A percentile compares a stretch with the other conserved stretches of the same genome.
These are phyloP conservation scores for Crocuta crocuta DNA, from an alignment of 2,113 vertebrate genomes.

Conservation along the genomic window DNA sequence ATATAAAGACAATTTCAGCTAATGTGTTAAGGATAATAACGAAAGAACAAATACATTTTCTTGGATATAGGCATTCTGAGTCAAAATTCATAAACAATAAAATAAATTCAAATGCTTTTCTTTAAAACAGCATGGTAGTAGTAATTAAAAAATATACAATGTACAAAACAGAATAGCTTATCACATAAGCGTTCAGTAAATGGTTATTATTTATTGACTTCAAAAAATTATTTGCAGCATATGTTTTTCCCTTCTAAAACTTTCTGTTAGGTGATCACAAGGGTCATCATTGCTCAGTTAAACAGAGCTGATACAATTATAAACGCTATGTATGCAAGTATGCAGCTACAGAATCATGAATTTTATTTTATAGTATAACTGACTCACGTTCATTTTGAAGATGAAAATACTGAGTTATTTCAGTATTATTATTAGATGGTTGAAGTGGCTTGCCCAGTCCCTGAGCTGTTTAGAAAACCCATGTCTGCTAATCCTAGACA, in stretches of 20 bases:
- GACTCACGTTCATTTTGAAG: background rate
- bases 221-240: background rate
- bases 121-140: background rate
- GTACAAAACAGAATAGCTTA: background rate
- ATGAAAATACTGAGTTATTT: background rate
- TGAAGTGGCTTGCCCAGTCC: background rate
- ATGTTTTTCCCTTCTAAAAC: background rate
- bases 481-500: background rate
- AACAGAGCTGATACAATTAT: background rate
- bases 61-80: conserved; percentile 42
- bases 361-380: background rate
- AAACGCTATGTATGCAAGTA: background rate
- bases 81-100: background rate
- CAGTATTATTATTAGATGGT: background rate
- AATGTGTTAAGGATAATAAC: background rate
- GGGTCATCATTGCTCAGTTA: background rate
- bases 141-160: background rate
- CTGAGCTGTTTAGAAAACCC: background rate
- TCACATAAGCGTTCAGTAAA: background rate
- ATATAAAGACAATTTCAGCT: background rate
- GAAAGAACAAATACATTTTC: background rate
- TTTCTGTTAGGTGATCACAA: conserved; percentile 11
- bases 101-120: background rate
- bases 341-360: background rate
- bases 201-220: conserved; percentile 4